Evolutionary conservation across 2,888 invertebrate species (phyloP).

Genomic region (Euproctis similis): DNA sequence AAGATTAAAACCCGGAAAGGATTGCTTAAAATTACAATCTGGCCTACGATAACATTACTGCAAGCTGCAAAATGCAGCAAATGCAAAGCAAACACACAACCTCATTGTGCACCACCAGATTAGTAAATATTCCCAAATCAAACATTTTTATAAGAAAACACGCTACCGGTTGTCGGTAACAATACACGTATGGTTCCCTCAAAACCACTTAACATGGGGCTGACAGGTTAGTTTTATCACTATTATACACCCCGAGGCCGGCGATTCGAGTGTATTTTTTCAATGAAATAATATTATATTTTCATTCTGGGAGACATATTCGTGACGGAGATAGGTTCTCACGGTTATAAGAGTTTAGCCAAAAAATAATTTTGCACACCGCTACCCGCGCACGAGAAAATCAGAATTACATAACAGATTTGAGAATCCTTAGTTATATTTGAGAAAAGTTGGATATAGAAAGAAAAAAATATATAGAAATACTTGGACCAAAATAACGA

Average conservation of each 20-base stretch:
- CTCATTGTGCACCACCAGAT: slow-evolving; percentile 45
- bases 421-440: slow-evolving; percentile 12
- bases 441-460: slow-evolving; percentile 7
- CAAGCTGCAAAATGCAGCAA: slow-evolving; percentile 45
- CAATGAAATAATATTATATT: slow-evolving; percentile 38
- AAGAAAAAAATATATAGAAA: too few relatives aligned
- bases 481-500: slow-evolving; percentile 4
- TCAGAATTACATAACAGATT: slow-evolving; percentile 11
- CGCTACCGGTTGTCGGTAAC: slow-evolving; percentile 67
- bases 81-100: slow-evolving; percentile 46
- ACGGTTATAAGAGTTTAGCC: slow-evolving; percentile 40
- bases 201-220: slow-evolving; percentile 74
- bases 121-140: slow-evolving; percentile 67
- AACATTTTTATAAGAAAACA: slow-evolving; percentile 72
- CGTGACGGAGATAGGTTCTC: slow-evolving; percentile 52
- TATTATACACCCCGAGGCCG: slow-evolving; percentile 64
- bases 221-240: slow-evolving; percentile 75
- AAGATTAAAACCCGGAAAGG: slow-evolving; percentile 24
- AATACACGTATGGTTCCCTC: slow-evolving; percentile 63
- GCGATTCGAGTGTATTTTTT: slow-evolving; percentile 64
- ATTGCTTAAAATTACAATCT: slow-evolving; percentile 23
- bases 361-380: slow-evolving; percentile 34
- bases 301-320: slow-evolving; percentile 51
- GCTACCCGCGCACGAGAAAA: slow-evolving; percentile 14
- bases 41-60: slow-evolving; percentile 44